Evolutionary conservation across 2,113 vertebrate species (phyloP), one percentile per base, ranked within the genome.

Genomic region (Proterorhinus semilunaris): DNA sequence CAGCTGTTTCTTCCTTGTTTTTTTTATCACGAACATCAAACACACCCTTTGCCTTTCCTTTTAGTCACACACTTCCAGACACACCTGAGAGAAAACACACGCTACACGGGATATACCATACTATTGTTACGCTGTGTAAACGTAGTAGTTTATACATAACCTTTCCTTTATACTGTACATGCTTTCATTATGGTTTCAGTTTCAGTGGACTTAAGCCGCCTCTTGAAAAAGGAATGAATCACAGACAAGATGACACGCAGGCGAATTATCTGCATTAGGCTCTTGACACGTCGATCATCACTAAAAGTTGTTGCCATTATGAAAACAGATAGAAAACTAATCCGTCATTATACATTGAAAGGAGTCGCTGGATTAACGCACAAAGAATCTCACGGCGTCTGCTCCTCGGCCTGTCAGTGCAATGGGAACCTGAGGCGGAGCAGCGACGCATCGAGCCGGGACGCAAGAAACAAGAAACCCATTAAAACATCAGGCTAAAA

Each of bases 1-100:
- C 44, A 61, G 44, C 13, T 7, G 27, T 58, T 58, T 58, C 21
- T 9, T 58, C 27, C 61, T 42, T 3, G 7, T 69, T 12, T 51
- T 12, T 51, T 78, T 57, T 57, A 72, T 61, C 44, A 51, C 17
- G 52, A 43, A 72, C 51, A 50, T 46, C 9, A 11, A 62, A 80
- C 75, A 84, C 78, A 21, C 77, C 81, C 65, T 80, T 61, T 73
- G 62, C 10, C 47, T 8, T 73, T 78, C 68, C 52, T 71, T 69
- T 47, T 79, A 3, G 27, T 62, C 5, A 11, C 68, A 52, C 17
- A 44, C 58, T 16, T n/a, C 53, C 7, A 48, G n/a, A 71, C 81
- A 67, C 89, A 64, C 84, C 81, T 73, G 12, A 44, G 66, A 12
- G 16, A 50, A 68, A 70, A 62, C 59, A 67, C 74, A 71, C 50